phyloP scores from a whole-genome alignment of 1,140 invertebrate genomes.

The Hylaeus anthracinus region DNA sequence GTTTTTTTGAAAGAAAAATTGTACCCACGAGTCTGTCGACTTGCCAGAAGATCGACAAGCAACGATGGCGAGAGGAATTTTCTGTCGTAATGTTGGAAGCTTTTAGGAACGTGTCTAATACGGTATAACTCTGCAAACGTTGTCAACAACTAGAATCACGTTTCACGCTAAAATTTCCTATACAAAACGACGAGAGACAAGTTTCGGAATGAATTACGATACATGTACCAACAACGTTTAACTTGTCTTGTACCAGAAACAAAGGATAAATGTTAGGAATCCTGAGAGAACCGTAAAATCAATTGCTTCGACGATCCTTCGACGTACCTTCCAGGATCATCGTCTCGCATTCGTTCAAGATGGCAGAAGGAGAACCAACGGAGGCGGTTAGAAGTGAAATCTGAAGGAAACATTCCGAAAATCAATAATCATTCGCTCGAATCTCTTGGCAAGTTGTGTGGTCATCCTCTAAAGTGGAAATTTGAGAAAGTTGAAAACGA shows the following conservation, averaged over 20 bases:
- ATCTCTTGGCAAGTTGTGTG: neutral
- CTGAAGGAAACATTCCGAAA: no score
- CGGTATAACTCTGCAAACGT: no score
- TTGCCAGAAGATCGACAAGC: slow-evolving; percentile 18
- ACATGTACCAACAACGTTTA: no score
- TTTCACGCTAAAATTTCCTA: no score
- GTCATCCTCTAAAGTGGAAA: neutral
- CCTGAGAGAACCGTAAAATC: neutral
- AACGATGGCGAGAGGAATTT: slow-evolving; percentile 8
- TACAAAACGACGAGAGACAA: no score
- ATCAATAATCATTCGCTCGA: no score
- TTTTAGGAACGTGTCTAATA: neutral
- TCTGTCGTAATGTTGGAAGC: slow-evolving; percentile 7
- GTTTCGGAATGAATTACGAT: no score
- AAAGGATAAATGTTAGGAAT: neutral
- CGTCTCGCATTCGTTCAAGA: no score
- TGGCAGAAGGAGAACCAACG: no score
- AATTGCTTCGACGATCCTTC: slow-evolving; percentile 9
- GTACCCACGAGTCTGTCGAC: slow-evolving; percentile 26
- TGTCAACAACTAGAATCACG: no score
- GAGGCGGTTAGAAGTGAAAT: no score
- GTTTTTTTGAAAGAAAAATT: slow-evolving; percentile 7
- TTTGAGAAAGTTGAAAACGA: neutral
- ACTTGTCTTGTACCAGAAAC: no score
- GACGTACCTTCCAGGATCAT: neutral